Conservation (phyloP, 2,797 vertebrate species). For the Siniperca obscura region DNA sequence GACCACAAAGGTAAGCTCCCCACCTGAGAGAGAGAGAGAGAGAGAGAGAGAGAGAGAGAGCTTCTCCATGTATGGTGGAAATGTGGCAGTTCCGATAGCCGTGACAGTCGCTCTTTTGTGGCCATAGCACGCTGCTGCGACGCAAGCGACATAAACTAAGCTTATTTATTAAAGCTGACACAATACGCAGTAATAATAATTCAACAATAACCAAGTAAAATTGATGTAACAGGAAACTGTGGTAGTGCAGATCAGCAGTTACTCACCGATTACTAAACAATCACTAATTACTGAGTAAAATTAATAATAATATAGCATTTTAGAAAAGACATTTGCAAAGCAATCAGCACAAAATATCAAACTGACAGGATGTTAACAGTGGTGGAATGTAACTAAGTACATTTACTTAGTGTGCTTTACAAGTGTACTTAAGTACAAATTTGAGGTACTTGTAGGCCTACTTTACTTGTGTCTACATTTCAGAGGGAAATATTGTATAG, state of each 20-base stretch:
- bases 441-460: no score
- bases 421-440: no score
- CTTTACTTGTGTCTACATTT: no score
- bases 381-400: no score
- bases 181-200: background rate
- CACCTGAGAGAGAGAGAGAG: slow-evolving; percentile 57
- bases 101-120: background rate
- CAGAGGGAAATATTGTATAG: no score
- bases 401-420: no score
- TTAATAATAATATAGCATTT: background rate
- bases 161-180: background rate
- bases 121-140: background rate
- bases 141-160: background rate
- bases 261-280: background rate
- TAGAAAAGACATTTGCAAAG: background rate
- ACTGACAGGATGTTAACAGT: background rate
- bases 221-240: background rate
- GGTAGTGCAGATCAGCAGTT: background rate
- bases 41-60: background rate
- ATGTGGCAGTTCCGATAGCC: background rate
- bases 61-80: slow-evolving; percentile 62
- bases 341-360: background rate
- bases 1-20: slow-evolving; percentile 74
- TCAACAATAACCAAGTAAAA: background rate
- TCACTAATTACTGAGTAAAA: background rate